Evolutionary conservation across 2,888 invertebrate genomes (phyloP), one percentile per base, ranked within the genome.

Genomic region (Ametastegia equiseti): DNA sequence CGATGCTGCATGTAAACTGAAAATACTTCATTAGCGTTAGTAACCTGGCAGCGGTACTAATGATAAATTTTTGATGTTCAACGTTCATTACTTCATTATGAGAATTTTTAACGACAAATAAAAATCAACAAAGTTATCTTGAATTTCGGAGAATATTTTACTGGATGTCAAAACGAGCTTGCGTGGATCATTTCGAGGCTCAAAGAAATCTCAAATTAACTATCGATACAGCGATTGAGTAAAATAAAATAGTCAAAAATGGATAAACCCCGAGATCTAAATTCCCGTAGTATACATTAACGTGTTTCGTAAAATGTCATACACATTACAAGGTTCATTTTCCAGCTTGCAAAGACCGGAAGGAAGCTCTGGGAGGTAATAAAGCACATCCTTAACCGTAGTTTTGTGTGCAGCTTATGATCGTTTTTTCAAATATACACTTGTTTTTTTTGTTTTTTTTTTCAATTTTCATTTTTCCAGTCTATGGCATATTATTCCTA

Each of bases 311-410:
- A 15, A 47, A 47, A 47, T 15, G 27, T 45, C 7, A 19, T 45
- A 19, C 47, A 71, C 71, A 71, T 45, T 47, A 47, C 27, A 30
- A 71, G 47, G 9, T 71, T 71, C 23, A 73, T 75, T 75, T 36
- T 75, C 54, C 36, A 75, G 75, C 30, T 19, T 75, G 36, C 75
- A 54, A 75, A 45, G 13, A 75, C 11, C 7, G 50, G 54, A 54
- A 45, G 75, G 36, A 75, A 75, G 33, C 75, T n/a, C 23, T 75
- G 75, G 75, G 75, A 75, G 75, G 75, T 75, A 75, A 75, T 73
- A 15, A 50, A 33, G 27, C 27, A 73, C 11, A n/a, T 45, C 15
- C 15, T 19, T 11, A 27, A 39, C 19, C 19, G 39, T 67, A 67
- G 67, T 45, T 13, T 69, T 45, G 69, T 11, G 60, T 30, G 33